Evolutionary conservation across 2,888 invertebrate species (phyloP), one percentile per base, ranked within the genome.

Genomic region (Oasisia sp.): DNA sequence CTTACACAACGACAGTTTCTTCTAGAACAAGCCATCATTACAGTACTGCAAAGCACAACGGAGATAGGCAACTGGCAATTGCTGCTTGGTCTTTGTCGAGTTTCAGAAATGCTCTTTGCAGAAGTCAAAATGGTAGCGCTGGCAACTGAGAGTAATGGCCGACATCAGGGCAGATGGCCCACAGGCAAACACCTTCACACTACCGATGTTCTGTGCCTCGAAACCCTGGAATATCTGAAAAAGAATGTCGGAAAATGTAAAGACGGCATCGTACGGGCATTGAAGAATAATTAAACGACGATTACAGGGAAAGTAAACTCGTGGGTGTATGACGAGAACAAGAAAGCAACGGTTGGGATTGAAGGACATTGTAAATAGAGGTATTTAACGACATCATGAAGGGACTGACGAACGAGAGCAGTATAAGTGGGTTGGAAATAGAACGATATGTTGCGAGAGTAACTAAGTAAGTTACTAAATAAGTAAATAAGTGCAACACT

Each of bases 161-260:
- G 14, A 12, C 32, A 56, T 91, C 91, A 91, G 4, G 45, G 93
- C 92, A 0, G 95, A 95, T 0, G 94, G 93, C 0, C 95, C 95
- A 93, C 95, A 95, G 94, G 95, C 95, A 92, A 95, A 95, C 1
- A 95, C 95, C 32, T 94, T 94, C 9, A 95, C 94, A 89, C 93
- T 94, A 0, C 95, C 95, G 90, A 94, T 93, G 12, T 94, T 94
- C 58, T 94, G 93, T n/a, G 50, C 92, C n/a, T 92, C 92, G 11
- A 95, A 94, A 91, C 94, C 92, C 14, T 56, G 92, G 92, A 95
- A 95, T 11, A 95, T 45, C 95, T 95, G 94, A 11, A 94, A 93
- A 91, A 91, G 89, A 91, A 89, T 14, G 27, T 90, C 74, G 74
- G n/a, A 27, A 27, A 27, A 74, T 74, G 19, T 27, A 74, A 7